Conservation (phyloP, 1,140 invertebrate genomes). For the Caenorhabditis brenneri region DNA sequence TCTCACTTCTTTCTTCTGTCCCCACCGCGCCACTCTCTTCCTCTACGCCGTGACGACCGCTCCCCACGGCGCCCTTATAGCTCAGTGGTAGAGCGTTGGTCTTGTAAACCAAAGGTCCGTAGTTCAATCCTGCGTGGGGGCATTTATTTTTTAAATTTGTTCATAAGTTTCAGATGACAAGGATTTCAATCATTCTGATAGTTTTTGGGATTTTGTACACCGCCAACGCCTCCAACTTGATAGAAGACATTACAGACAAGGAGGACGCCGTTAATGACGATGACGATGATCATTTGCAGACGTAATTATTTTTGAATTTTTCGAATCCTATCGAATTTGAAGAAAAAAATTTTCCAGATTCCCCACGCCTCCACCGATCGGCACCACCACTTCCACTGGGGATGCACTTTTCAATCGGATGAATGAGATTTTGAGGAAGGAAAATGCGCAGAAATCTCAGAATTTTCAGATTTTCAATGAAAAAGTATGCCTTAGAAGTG, state of each 20-base stretch:
- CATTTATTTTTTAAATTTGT: neutral
- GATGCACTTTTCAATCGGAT: neutral
- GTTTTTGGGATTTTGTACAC: too few relatives aligned
- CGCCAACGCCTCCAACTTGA: neutral
- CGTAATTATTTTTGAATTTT: neutral
- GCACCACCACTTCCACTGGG: neutral
- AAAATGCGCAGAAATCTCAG: neutral
- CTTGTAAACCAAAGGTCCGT: too few relatives aligned
- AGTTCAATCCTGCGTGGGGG: too few relatives aligned
- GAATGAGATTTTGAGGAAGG: conserved; percentile 21
- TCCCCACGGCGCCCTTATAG: too few relatives aligned
- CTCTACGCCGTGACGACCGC: too few relatives aligned
- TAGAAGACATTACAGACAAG: conserved; percentile 30
- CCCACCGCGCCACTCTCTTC: too few relatives aligned
- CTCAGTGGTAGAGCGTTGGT: too few relatives aligned
- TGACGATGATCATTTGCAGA: conserved; percentile 6
- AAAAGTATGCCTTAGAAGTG: neutral
- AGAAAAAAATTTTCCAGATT: conserved; percentile 4
- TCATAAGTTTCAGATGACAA: neutral
- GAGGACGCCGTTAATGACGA: neutral
- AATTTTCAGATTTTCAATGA: conserved; percentile 30
- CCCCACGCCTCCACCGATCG: neutral
- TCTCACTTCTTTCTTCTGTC: too few relatives aligned
- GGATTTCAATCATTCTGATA: neutral
- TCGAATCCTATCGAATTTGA: neutral